These are phyloP conservation scores for Eilema caniola DNA, from an alignment of 2,888 invertebrate genomes.

Conservation along the genomic window DNA sequence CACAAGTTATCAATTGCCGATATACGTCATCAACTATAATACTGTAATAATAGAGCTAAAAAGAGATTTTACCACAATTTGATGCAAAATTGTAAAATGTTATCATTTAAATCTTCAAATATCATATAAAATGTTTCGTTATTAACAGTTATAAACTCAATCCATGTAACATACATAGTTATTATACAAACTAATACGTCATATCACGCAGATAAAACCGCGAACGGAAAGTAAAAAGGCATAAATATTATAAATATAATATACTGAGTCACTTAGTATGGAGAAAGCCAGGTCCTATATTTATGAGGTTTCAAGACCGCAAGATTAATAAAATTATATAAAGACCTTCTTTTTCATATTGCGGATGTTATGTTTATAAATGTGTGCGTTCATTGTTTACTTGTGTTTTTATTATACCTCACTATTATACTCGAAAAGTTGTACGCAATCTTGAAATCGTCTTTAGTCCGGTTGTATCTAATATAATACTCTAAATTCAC, in stretches of 20 bases:
- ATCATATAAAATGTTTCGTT: background rate
- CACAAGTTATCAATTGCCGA: too few species aligned
- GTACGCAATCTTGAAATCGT: background rate
- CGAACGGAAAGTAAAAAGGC: conserved; percentile 4
- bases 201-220: conserved; percentile 13
- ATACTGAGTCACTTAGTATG: conserved; percentile 7
- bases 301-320: conserved; percentile 22
- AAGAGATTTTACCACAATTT: too few species aligned
- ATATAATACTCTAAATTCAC: background rate
- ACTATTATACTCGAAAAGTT: background rate
- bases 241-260: background rate
- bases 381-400: conserved; percentile 20
- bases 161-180: background rate
- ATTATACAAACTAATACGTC: background rate
- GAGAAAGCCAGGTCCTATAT: conserved; percentile 32
- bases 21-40: too few species aligned
- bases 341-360: conserved; percentile 17
- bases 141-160: background rate
- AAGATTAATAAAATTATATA: conserved; percentile 19
- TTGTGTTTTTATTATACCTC: conserved; percentile 7
- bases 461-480: background rate
- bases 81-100: too few species aligned
- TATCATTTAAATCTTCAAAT: background rate
- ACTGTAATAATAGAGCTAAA: too few species aligned
- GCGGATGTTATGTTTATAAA: conserved; percentile 27